Evolutionary conservation across 2,797 vertebrate genomes (phyloP), one percentile per base, ranked within the genome.

Genomic region (Cottoperca gobio): DNA sequence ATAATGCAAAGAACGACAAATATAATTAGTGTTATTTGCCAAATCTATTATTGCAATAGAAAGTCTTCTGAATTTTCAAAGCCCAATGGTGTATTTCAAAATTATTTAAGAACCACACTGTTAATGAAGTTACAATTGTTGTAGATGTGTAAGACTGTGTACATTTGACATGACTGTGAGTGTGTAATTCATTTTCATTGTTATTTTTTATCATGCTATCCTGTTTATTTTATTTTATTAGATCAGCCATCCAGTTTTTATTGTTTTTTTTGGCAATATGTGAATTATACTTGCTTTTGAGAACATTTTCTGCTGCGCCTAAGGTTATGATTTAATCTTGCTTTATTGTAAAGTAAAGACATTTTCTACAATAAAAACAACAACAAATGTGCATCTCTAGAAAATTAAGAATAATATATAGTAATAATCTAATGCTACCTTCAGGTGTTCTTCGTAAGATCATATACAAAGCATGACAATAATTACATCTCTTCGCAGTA

Each of bases 1-100:
- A 52, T 37, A 8, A 58, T 45, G 23, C 19, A 35, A 66, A 23
- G 5, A 61, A 24, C n/a, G 1, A 13, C 39, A 8, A 8, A 42
- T 83, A 62, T 45, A 64, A 76, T 43, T 33, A 6, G 14, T 62
- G 52, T 76, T 78, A 48, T 75, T 84, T 81, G 52, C 35, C 9
- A 74, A 64, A 69, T 58, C 46, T 79, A 53, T 74, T 52, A 46
- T 9, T 69, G 24, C 58, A 78, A 43, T 74, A n/a, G 10, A 66
- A 85, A 69, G 45, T 24, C 66, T 89, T n/a, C 28, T 39, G 35
- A 70, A 14, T 58, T 80, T 83, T 77, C 33, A 61, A 70, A 43
- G 19, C 24, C 13, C 9, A 10, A 11, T 48, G 2, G 10, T 76
- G 37, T 54, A 72, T 86, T 87, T 70, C 1, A 79, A 79, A 77